phyloP scores from a whole-genome alignment of 1,140 invertebrate species.

The Microvelia longipes region DNA sequence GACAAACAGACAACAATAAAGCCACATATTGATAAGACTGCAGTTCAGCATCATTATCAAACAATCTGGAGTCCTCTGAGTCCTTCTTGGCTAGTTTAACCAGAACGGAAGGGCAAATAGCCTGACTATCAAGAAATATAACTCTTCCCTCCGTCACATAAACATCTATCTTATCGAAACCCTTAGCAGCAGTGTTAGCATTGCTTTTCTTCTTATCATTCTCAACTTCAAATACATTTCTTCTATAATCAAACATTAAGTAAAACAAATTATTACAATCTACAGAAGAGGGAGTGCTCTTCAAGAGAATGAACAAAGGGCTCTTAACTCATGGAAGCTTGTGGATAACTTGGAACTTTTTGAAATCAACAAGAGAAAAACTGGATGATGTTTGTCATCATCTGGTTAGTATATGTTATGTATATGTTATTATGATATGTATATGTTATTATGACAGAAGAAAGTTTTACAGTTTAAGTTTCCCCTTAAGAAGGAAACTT shows the following conservation, averaged over 20 bases:
- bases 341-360: no score
- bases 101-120: constrained; percentile 27
- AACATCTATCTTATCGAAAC: constrained; percentile 46
- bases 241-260: neutral
- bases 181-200: constrained; percentile 37
- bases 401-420: no score
- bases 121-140: constrained; percentile 46
- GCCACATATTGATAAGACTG: constrained; percentile 64
- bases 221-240: neutral
- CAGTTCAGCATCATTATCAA: constrained; percentile 49
- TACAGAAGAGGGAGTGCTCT: constrained; percentile 12
- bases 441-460: no score
- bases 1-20: constrained; percentile 75
- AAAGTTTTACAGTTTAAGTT: no score
- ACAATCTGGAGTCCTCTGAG: constrained; percentile 38
- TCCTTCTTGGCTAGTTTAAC: neutral
- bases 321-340: no score
- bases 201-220: constrained; percentile 17
- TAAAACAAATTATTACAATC: no score
- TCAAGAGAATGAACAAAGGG: no score
- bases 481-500: no score
- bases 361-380: no score
- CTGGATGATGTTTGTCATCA: no score
- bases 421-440: no score
- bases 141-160: constrained; percentile 44